These are phyloP conservation scores for Hylaeus volcanicus DNA, from an alignment of 1,140 invertebrate genomes.

Conservation along the genomic window DNA sequence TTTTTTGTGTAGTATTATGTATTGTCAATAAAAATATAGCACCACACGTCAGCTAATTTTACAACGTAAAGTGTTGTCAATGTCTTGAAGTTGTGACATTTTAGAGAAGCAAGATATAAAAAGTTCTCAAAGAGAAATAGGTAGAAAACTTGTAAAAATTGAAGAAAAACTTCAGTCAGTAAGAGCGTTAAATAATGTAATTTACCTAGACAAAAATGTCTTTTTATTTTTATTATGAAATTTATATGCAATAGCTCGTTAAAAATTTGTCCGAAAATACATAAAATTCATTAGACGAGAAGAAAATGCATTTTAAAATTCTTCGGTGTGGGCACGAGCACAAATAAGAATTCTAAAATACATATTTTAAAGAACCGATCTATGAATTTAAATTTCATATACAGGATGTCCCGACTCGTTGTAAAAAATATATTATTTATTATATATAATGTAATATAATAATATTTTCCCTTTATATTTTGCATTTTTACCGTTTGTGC, in stretches of 20 bases:
- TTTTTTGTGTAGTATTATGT: conserved; percentile 14
- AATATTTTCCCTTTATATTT: conserved; percentile 24
- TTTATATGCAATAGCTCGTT: conserved; percentile 12
- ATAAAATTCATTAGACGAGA: conserved; percentile 28
- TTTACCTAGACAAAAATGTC: conserved; percentile 15
- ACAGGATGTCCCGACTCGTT: conserved; percentile 41
- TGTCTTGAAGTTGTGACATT: conserved; percentile 12
- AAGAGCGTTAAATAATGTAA: conserved; percentile 27
- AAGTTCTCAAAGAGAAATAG: background rate
- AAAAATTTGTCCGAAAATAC: conserved; percentile 47
- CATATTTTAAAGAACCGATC: conserved; percentile 25
- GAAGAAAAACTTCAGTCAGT: conserved; percentile 4
- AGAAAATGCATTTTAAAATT: conserved; percentile 41
- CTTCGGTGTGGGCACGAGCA: conserved; percentile 1
- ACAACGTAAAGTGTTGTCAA: conserved; percentile 27
- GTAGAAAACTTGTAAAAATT: conserved; percentile 1
- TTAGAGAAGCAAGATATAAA: background rate
- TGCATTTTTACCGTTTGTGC: conserved; percentile 25
- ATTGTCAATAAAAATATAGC: conserved; percentile 41
- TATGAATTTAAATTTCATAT: conserved; percentile 45
- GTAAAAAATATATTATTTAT: conserved; percentile 40
- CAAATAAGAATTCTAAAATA: conserved; percentile 33
- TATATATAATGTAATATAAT: conserved; percentile 33
- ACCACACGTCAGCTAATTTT: conserved; percentile 22
- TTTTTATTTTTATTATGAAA: conserved; percentile 16